A percentile compares a stretch with the other conserved stretches of the same genome.
Evolutionary conservation across 2,113 vertebrate species (phyloP).

Genomic region (Nibea albiflora): DNA sequence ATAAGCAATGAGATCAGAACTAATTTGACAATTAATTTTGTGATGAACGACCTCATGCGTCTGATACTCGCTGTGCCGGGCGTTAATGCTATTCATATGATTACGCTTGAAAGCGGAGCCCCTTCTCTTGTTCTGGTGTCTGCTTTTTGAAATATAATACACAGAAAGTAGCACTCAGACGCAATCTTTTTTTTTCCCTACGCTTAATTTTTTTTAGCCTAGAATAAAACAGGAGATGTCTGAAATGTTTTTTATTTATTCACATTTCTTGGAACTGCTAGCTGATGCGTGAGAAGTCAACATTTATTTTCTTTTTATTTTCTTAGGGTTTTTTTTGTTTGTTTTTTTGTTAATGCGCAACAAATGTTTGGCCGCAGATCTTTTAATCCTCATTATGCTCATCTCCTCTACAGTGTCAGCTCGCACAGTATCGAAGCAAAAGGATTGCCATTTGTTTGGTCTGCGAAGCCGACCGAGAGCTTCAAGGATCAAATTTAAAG

Average conservation of each 20-base stretch:
- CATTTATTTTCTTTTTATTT: too few relatives aligned
- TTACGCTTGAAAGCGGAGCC: constrained; percentile 7
- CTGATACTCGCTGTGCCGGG: neutral
- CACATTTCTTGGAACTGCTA: neutral
- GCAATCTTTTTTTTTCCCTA: too few relatives aligned
- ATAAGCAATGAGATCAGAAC: constrained; percentile 79
- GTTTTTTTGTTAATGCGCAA: neutral
- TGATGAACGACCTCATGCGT: constrained; percentile 42
- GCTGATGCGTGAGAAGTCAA: neutral
- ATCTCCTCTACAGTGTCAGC: neutral
- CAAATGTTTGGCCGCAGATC: neutral
- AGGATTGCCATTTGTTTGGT: neutral
- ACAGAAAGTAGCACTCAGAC: constrained; percentile 4
- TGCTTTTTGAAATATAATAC: constrained; percentile 10
- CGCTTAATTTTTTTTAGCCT: too few relatives aligned
- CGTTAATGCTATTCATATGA: constrained; percentile 49
- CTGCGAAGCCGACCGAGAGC: neutral
- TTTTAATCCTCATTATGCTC: neutral
- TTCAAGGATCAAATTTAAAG: constrained; percentile 1
- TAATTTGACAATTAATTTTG: constrained; percentile 72
- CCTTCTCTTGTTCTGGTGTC: constrained; percentile 4
- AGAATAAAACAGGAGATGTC: neutral
- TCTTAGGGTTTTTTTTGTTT: too few relatives aligned
- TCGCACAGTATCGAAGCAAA: neutral
- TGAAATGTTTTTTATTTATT: neutral